These are phyloP conservation scores for Caenorhabditis latens DNA, from an alignment of 1,140 invertebrate species.

Conservation along the genomic window DNA sequence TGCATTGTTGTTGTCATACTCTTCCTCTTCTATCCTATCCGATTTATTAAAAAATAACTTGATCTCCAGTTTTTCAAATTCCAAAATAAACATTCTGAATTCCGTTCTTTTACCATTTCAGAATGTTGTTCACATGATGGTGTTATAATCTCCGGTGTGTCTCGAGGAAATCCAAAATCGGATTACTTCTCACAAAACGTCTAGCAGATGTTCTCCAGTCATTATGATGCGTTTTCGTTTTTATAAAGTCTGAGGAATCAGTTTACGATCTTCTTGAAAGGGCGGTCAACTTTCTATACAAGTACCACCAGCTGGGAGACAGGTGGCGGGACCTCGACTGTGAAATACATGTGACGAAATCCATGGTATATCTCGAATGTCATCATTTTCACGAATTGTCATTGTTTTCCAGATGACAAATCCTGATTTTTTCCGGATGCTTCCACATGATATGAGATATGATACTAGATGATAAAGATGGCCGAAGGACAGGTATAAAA, in stretches of 20 bases:
- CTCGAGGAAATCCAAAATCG: too few species aligned
- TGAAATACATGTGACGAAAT: background rate
- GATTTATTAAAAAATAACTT: background rate
- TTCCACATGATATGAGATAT: background rate
- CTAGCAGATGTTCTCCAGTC: too few species aligned
- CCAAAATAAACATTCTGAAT: too few species aligned
- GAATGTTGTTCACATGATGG: too few species aligned
- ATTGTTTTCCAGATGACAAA: slow-evolving; percentile 12
- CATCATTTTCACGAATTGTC: slow-evolving; percentile 14
- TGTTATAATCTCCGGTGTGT: too few species aligned
- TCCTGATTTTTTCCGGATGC: background rate
- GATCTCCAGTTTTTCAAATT: background rate
- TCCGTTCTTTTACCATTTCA: too few species aligned
- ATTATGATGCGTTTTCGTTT: background rate
- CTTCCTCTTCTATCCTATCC: background rate
- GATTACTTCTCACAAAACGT: too few species aligned
- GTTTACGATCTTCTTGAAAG: background rate
- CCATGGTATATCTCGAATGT: background rate
- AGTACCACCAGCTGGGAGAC: background rate
- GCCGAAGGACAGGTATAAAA: background rate
- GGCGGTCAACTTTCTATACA: background rate
- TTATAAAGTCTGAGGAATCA: background rate
- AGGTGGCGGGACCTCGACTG: background rate
- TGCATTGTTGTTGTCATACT: background rate
- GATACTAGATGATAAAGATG: background rate